Base-by-base conservation (phyloP, 2,888 invertebrate species). In the Netelia inedita region DNA sequence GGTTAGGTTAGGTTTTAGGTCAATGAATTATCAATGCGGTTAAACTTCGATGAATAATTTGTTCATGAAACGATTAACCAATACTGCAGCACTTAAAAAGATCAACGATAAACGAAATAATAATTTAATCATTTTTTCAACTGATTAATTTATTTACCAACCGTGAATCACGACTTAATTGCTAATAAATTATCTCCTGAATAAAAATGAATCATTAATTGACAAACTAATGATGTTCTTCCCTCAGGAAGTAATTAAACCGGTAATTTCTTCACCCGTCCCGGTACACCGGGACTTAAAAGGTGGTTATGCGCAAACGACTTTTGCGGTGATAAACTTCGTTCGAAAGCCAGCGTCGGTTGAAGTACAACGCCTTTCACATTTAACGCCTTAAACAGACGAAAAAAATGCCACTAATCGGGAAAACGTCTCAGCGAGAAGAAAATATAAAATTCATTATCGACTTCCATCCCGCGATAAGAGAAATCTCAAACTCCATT, bases 341-440 rank as follows among this genome's bases (percentile, higher is more conserved):
- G 2, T 65, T 65, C 65, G 65, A 65, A 41, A 65, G 61, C 46
- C 46, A 61, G 46, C 46, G 14, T 46, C 61, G 43, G 6, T 35
- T 11, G 16, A 21, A 50, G 16, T 23, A 46, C 2, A n/a, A 6
- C 61, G 21, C 50, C 63, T 73, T 73, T 61, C 73, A 73, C 61
- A 61, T 73, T 35, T 35, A 61, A 46, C 59, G 8, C 73, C 73
- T 73, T 61, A 21, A 74, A 46, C 14, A 46, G 8, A 14, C 11
- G 8, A 57, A 57, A 57, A 57, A 53, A 50, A 46, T 61, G 46
- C 28, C 55, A 55, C 16, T 50, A 19, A 46, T 73, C 43, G 23
- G 35, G 63, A 19, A 46, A 63, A 28, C 63, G 74, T 10, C 46
- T 55, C 35, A 28, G 28, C 59, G 21, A 6, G 28, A 46, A 73